These are phyloP conservation scores for Halichoeres trimaculatus DNA, from an alignment of 2,113 vertebrate species.

Conservation along the genomic window DNA sequence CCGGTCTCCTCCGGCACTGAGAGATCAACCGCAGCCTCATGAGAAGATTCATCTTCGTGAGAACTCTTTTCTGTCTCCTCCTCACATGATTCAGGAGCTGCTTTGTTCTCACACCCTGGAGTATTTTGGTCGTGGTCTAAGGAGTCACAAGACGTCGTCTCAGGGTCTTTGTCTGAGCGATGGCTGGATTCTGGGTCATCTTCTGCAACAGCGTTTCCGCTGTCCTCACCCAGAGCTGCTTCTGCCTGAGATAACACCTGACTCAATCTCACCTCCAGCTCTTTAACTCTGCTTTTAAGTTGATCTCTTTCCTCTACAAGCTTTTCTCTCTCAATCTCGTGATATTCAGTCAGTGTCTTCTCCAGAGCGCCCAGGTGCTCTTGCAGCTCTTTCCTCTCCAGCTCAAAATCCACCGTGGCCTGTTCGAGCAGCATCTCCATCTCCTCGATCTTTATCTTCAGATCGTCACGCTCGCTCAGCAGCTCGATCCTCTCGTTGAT, in stretches of 20 bases:
- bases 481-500: slow-evolving; percentile 76
- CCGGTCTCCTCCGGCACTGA: slow-evolving; percentile 9
- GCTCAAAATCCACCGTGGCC: slow-evolving; percentile 74
- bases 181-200: too few species aligned
- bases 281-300: slow-evolving; percentile 73
- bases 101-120: slow-evolving; percentile 20
- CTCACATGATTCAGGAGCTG: slow-evolving; percentile 32
- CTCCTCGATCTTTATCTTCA: slow-evolving; percentile 75
- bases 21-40: slow-evolving; percentile 34
- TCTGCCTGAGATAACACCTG: slow-evolving; percentile 50
- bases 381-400: slow-evolving; percentile 80
- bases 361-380: slow-evolving; percentile 76
- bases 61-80: background rate
- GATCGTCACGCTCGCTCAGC: slow-evolving; percentile 75
- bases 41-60: slow-evolving; percentile 10
- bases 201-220: too few species aligned
- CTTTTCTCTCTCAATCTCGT: slow-evolving; percentile 71
- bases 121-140: background rate
- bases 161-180: background rate
- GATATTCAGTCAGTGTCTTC: slow-evolving; percentile 62
- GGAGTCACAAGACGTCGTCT: background rate
- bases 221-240: slow-evolving; percentile 1
- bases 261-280: slow-evolving; percentile 67
- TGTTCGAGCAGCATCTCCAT: slow-evolving; percentile 76
- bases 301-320: slow-evolving; percentile 75